Percentiles rank a stretch among this genome's conserved stretches.
Evolutionary conservation across 2,888 invertebrate species (phyloP).

Genomic region (Nomada ferruginata): DNA sequence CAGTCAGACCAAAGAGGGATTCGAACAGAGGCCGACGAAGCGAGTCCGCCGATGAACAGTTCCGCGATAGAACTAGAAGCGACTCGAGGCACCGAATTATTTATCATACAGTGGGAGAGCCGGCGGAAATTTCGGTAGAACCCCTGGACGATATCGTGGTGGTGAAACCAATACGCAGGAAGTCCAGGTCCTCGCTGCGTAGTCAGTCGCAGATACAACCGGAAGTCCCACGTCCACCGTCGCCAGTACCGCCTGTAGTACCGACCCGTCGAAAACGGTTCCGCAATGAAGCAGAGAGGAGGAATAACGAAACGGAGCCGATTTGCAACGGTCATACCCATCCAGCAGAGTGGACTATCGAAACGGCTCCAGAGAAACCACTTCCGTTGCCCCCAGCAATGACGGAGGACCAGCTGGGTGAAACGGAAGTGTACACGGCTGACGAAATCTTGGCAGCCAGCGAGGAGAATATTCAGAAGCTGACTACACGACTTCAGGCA

Average conservation of each 20-base stretch:
- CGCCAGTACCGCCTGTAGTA: slow-evolving; percentile 59
- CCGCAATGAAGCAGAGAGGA: slow-evolving; percentile 47
- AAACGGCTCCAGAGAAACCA: slow-evolving; percentile 47
- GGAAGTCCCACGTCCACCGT: slow-evolving; percentile 32
- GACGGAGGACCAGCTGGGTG: background rate
- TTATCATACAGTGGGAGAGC: slow-evolving; percentile 76
- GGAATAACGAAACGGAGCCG: slow-evolving; percentile 37
- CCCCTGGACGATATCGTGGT: slow-evolving; percentile 81
- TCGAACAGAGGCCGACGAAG: slow-evolving; percentile 70
- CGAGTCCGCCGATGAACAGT: slow-evolving; percentile 68
- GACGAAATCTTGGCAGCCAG: slow-evolving; percentile 40
- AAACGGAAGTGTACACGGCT: slow-evolving; percentile 38
- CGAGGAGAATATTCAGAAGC: slow-evolving; percentile 47
- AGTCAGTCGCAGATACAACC: slow-evolving; percentile 74
- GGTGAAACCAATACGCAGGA: slow-evolving; percentile 80
- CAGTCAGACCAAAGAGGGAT: slow-evolving; percentile 85
- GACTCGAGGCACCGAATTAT: slow-evolving; percentile 77
- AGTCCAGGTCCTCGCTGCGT: slow-evolving; percentile 78
- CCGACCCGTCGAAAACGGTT: slow-evolving; percentile 75
- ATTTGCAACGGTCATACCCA: slow-evolving; percentile 71
- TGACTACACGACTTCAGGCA: slow-evolving; percentile 78
- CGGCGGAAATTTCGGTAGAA: slow-evolving; percentile 64
- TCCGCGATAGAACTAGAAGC: slow-evolving; percentile 64
- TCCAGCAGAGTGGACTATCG: slow-evolving; percentile 35
- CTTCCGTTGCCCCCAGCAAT: slow-evolving; percentile 25